Base-by-base conservation (phyloP, 2,888 invertebrate genomes). In the Anorthoa munda region DNA sequence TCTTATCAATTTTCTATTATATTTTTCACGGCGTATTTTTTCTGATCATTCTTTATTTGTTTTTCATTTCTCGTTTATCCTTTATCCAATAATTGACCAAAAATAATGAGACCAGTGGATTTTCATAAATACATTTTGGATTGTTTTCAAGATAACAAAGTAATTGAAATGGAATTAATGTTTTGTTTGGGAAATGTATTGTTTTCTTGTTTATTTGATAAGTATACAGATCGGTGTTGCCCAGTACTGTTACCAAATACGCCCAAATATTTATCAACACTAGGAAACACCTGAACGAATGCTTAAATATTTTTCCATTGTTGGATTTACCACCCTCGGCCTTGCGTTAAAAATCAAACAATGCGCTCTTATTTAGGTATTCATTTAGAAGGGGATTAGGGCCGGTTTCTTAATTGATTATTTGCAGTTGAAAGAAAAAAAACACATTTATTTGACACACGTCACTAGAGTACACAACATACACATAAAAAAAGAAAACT, bases 1-100 rank as follows among this genome's bases (percentile, higher is more conserved):
- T 68, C 51, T 39, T n/a, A 71, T 60, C 77, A 60, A 66, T 77
- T 77, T 77, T 21, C 55, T 39, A 71, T 77, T 60, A 45, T 21
- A 82, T 69, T 68, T 75, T 68, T 45, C 50, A 68, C n/a, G 31
- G 18, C 60, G 7, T 66, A 21, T 80, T 80, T 78, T 55, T 51
- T 69, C 15, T 23, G 58, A 23, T 58, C 66, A 21, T 21, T 26
- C 45, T 66, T 63, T 69, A 45, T 72, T 72, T 56, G 17, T 53
- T 56, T 39, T 55, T 11, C 15, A 15, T 21, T 63, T 50, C 51
- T 11, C 15, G 18, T 21, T 63, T 50, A 66, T 66, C 69, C 59
- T 61, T 67, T 58, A 56, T 58, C 55, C 61, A 69, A 79, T 66
- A 50, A 50, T 63, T 66, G 51, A 70, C 26, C n/a, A 59, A 60